phyloP scores from a whole-genome alignment of 1,140 invertebrate genomes.

The Alviniconcha marisindica region DNA sequence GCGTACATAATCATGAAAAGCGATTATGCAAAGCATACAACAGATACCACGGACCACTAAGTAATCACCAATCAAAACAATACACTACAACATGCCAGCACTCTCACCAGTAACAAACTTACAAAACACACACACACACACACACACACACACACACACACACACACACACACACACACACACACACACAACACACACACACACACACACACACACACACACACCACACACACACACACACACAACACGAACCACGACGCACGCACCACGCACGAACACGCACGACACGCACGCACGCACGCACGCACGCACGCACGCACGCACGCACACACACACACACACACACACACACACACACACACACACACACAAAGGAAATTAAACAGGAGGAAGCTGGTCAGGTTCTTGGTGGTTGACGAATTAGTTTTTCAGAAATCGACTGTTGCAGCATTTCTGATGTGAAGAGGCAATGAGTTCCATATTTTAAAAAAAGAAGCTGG shows the following conservation, averaged over 20 bases:
- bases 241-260: not conserved
- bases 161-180: not conserved
- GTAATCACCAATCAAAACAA: too few relatives aligned
- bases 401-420: too few relatives aligned
- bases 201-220: not conserved
- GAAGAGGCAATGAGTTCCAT: too few relatives aligned
- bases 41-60: too few relatives aligned
- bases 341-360: not conserved
- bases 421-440: too few relatives aligned
- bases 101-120: too few relatives aligned
- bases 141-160: not conserved
- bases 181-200: not conserved
- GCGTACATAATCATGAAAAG: too few relatives aligned
- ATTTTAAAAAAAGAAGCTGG: too few relatives aligned
- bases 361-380: slow-evolving; percentile 14
- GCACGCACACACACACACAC: not conserved
- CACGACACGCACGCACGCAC: not conserved
- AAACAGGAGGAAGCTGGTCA: too few relatives aligned
- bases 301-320: not conserved
- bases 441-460: too few relatives aligned
- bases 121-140: slow-evolving; percentile 1
- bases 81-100: too few relatives aligned
- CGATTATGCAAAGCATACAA: too few relatives aligned
- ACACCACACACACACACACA: not conserved
- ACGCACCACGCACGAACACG: not conserved